phyloP scores from a whole-genome alignment of 1,140 invertebrate genomes.

The Octopus sinensis region DNA sequence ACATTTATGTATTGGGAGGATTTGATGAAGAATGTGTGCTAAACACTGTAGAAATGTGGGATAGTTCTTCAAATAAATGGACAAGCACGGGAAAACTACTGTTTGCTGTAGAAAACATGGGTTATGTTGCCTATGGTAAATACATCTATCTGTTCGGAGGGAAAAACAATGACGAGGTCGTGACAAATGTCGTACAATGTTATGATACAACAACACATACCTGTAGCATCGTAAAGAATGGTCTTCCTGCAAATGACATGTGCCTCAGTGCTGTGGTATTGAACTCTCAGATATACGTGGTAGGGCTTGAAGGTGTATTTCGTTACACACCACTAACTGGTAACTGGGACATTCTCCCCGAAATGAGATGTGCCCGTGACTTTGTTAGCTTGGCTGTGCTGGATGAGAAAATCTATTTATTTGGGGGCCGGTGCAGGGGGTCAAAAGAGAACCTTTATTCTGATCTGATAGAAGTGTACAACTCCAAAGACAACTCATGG shows the following conservation, averaged over 20 bases:
- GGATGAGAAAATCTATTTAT: constrained; percentile 48
- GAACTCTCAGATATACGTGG: constrained; percentile 46
- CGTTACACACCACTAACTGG: constrained; percentile 39
- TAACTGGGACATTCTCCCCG: constrained; percentile 45
- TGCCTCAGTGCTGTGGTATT: constrained; percentile 47
- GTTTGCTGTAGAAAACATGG: constrained; percentile 53
- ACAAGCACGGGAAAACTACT: constrained; percentile 35
- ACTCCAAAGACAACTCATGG: constrained; percentile 40
- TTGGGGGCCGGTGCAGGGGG: constrained; percentile 46
- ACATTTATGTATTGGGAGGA: constrained; percentile 47
- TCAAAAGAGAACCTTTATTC: constrained; percentile 51
- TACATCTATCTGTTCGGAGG: constrained; percentile 50
- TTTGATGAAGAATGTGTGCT: constrained; percentile 52
- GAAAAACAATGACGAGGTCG: constrained; percentile 50
- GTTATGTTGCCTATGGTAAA: constrained; percentile 45
- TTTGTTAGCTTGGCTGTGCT: constrained; percentile 50
- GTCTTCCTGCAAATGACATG: constrained; percentile 50
- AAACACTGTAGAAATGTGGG: constrained; percentile 47
- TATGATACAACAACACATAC: constrained; percentile 40
- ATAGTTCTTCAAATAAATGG: constrained; percentile 43
- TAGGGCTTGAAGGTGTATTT: constrained; percentile 52
- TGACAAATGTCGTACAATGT: constrained; percentile 50
- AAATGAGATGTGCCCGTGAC: constrained; percentile 44
- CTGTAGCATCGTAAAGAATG: constrained; percentile 35
- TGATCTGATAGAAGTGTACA: constrained; percentile 46